Conservation (phyloP, 1,140 invertebrate genomes). For the Cecropterus lyciades region DNA sequence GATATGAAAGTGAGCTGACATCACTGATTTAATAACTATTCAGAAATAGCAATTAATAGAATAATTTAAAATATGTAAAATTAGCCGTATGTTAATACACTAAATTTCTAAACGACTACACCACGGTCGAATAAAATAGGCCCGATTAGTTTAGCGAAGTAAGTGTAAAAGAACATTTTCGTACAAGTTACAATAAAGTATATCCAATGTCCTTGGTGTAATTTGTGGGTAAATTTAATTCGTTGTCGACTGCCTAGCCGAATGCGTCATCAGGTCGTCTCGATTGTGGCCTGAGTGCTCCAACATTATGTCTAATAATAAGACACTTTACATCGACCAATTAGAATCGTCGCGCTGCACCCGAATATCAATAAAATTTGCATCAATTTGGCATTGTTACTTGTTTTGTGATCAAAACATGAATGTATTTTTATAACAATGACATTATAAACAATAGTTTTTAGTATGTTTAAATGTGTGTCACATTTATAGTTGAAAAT, state of each 20-base stretch:
- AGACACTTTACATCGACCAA: slow-evolving; percentile 35
- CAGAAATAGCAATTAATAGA: too few relatives aligned
- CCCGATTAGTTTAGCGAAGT: neutral
- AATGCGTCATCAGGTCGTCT: slow-evolving; percentile 51
- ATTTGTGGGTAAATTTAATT: slow-evolving; percentile 52
- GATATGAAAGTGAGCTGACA: too few relatives aligned
- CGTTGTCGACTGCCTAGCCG: slow-evolving; percentile 41
- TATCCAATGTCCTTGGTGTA: slow-evolving; percentile 40
- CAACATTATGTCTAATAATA: slow-evolving; percentile 42
- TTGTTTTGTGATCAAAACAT: slow-evolving; percentile 12
- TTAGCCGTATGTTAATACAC: too few relatives aligned
- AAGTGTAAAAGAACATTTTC: neutral
- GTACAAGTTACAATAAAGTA: slow-evolving; percentile 4
- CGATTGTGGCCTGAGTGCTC: slow-evolving; percentile 37
- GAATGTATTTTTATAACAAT: neutral
- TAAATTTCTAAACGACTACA: too few relatives aligned
- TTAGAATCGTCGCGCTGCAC: slow-evolving; percentile 28
- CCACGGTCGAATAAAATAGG: too few relatives aligned
- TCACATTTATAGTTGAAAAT: neutral
- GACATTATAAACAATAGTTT: neutral
- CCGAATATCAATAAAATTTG: slow-evolving; percentile 22
- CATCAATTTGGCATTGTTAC: neutral
- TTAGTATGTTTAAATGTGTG: neutral
- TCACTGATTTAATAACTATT: too few relatives aligned
- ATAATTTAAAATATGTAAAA: too few relatives aligned